Base-by-base conservation (phyloP, 1,140 invertebrate species). In the Cecropterus lyciades region DNA sequence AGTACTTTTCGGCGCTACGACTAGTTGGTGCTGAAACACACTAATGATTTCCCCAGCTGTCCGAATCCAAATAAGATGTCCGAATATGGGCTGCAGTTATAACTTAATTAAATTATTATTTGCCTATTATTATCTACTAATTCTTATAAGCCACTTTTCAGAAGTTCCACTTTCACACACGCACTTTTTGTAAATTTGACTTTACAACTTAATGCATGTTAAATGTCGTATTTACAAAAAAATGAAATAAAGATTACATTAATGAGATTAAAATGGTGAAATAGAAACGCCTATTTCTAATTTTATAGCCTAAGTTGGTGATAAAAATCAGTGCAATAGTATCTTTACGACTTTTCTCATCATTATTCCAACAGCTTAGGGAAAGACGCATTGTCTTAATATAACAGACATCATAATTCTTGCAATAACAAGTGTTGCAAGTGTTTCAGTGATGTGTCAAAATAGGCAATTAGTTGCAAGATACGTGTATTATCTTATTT, bases 291-390 rank as follows among this genome's bases (percentile, higher is more conserved):
- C 33, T 15, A 51, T 52, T 52, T 52, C 24, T 13, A 14, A 20
- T 52, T 52, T 52, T 52, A 52, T n/a, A n/a, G 27, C 3, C 24
- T 14, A 10, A 52, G n/a, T 52, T 10, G 14, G 49, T 30, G 13
- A 14, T 13, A n/a, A 30, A 52, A 30, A 11, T 13, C 10, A 27
- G n/a, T 52, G 49, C 49, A 52, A 52, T 13, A 52, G 40, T n/a
- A 5, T 51, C 24, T 52, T 51, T 52, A 52, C 33, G n/a, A 52
- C 49, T 52, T 30, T 52, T 52, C 49, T 15, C 49, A 52, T 15
- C 49, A 52, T 52, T 52, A 52, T 52, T 52, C 8, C 49, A 14
- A 33, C 24, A 51, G 20, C 24, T 30, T 27, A 52, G 40, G 20
- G 27, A 52, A 30, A 7, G 27, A 33, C 48, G 46, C 20, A 52